Evolutionary conservation across 2,888 invertebrate species (phyloP).

Genomic region (Ecliptopera silaceata): DNA sequence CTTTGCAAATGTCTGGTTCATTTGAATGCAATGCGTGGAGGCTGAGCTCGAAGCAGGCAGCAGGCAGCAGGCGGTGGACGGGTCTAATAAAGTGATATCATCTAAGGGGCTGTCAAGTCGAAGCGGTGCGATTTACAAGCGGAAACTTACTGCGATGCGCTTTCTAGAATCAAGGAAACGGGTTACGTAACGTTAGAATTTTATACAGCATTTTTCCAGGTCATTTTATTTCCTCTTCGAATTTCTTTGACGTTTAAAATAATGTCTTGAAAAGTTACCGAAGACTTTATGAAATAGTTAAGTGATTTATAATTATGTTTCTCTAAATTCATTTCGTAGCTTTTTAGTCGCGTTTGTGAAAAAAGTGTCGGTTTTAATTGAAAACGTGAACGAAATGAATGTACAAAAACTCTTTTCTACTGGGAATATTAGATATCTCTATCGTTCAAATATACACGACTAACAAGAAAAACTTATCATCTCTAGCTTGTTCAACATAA

Average conservation of each 20-base stretch:
- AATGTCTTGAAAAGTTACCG: constrained; percentile 10
- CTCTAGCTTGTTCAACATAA: no score
- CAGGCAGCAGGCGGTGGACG: constrained; percentile 30
- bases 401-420: no score
- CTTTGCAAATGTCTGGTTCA: constrained; percentile 40
- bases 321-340: background rate
- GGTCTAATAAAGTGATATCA: constrained; percentile 49
- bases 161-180: constrained; percentile 33
- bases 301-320: background rate
- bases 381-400: no score
- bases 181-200: constrained; percentile 24
- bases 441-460: no score
- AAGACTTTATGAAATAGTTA: background rate
- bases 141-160: constrained; percentile 45
- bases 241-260: constrained; percentile 20
- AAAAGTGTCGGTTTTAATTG: no score
- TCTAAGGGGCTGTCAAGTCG: constrained; percentile 39
- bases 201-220: constrained; percentile 23
- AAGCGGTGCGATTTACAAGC: constrained; percentile 47
- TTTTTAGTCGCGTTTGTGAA: background rate
- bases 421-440: no score
- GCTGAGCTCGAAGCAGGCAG: constrained; percentile 23
- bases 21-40: constrained; percentile 48
- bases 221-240: constrained; percentile 17
- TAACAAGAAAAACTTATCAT: no score